phyloP scores from a whole-genome alignment of 2,113 vertebrate genomes.

The Isichthys henryi region DNA sequence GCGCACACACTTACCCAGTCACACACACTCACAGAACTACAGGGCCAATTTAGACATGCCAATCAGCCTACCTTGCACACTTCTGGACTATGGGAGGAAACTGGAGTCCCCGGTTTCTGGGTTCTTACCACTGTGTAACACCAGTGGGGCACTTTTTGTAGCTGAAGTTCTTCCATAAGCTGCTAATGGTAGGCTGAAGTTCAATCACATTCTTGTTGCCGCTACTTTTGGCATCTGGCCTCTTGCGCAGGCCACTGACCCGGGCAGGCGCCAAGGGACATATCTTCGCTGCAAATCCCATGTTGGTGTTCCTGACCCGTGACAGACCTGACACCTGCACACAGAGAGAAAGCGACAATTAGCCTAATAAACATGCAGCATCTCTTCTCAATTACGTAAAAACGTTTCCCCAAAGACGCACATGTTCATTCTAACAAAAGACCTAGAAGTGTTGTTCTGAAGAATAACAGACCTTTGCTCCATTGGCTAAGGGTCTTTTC shows the following conservation, averaged over 20 bases:
- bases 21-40: too few species aligned
- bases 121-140: neutral
- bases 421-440: neutral
- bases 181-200: slow-evolving; percentile 73
- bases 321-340: slow-evolving; percentile 70
- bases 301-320: slow-evolving; percentile 47
- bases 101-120: neutral
- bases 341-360: neutral
- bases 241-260: slow-evolving; percentile 79
- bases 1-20: too few species aligned
- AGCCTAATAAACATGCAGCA: neutral
- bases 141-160: slow-evolving; percentile 62
- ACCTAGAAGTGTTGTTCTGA: neutral
- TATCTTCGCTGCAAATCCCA: slow-evolving; percentile 46
- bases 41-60: too few species aligned
- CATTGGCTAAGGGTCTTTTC: slow-evolving; percentile 7
- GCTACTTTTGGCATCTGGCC: slow-evolving; percentile 46
- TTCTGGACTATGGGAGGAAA: too few species aligned
- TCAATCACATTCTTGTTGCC: slow-evolving; percentile 68
- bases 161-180: slow-evolving; percentile 83
- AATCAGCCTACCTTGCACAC: too few species aligned
- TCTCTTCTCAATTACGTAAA: neutral
- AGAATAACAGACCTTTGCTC: slow-evolving; percentile 44
- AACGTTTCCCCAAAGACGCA: neutral
- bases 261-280: slow-evolving; percentile 62